Evolutionary conservation across 2,797 vertebrate species (phyloP), one percentile per base, ranked within the genome.

Genomic region (Pyrocephalus nanus): DNA sequence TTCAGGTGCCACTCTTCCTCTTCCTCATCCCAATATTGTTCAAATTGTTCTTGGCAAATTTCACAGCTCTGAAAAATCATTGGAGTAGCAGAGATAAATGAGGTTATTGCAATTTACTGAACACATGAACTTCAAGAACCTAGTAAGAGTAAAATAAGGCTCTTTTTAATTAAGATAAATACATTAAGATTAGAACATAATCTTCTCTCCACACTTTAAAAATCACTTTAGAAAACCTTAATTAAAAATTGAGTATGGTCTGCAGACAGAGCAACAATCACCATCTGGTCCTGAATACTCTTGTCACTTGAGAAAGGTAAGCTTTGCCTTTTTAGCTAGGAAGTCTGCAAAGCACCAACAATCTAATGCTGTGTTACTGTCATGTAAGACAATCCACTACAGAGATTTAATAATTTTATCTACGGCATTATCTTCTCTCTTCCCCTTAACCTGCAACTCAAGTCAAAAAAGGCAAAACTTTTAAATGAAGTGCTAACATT

Each of bases 1-100:
- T 99, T 99, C 87, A 99, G 97, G 93, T 99, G 99, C 99, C 99
- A 99, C 91, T 99, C 99, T 83, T 99, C 99, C 93, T 99, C 99
- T 19, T 99, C 99, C 95, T 99, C 99, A 93, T 99, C 99, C 99
- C 99, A 99, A 89, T 99, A 99, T 66, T 99, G 99, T 97, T 99
- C 99, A 98, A 99, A 99, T 48, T 99, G 98, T 95, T 99, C 99
- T 97, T 99, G 99, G 89, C 99, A 99, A 96, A 99, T 99, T 96
- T 99, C 99, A 98, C 99, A 99, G 29, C 97, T 98, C 99, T 99
- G 95, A 43, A 91, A 97, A 94, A 71, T 38, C 94, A 66, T 96
- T 84, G 15, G 71, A 80, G 9, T 64, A 90, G 55, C 6, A 82
- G 13, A 79, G 27, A 77, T 12, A 73, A 71, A 86, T 29, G 1